Percentiles rank a stretch among this genome's conserved stretches.
phyloP scores from a whole-genome alignment of 53 echinoderm and acorn worm genomes.

The Temnopleurus reevesii region DNA sequence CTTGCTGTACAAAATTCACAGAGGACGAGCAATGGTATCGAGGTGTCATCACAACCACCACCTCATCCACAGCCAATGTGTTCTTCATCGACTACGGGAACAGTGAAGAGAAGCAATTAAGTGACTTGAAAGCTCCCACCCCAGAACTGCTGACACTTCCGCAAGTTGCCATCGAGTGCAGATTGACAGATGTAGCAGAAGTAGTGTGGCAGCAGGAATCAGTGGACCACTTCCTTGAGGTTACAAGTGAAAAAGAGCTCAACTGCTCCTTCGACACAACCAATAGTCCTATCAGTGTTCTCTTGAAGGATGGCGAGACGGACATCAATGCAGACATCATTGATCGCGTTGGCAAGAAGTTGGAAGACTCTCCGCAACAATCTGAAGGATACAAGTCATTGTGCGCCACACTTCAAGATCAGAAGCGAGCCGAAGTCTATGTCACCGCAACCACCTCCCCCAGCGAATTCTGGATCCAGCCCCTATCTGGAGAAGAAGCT shows the following conservation, averaged over 20 bases:
- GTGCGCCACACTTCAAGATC: background rate
- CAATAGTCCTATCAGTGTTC: constrained; percentile 61
- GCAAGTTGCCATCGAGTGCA: constrained; percentile 70
- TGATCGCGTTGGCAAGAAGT: constrained; percentile 45
- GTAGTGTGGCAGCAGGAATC: constrained; percentile 42
- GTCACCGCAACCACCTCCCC: constrained; percentile 70
- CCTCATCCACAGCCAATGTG: constrained; percentile 62
- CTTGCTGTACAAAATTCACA: constrained; percentile 80
- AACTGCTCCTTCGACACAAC: constrained; percentile 64
- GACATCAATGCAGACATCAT: constrained; percentile 63
- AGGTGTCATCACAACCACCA: constrained; percentile 56
- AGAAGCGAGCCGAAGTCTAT: constrained; percentile 63
- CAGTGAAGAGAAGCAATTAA: constrained; percentile 66
- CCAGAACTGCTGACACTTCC: constrained; percentile 77
- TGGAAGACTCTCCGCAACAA: background rate
- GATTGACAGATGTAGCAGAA: constrained; percentile 66
- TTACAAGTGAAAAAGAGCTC: constrained; percentile 69
- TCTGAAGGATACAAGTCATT: background rate
- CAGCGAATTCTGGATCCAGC: constrained; percentile 77
- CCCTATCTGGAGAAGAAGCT: constrained; percentile 48
- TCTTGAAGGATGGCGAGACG: constrained; percentile 56
- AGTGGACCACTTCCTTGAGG: constrained; percentile 50
- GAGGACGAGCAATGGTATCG: constrained; percentile 95
- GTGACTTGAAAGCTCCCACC: constrained; percentile 62
- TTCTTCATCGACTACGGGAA: constrained; percentile 97